Percentiles rank a stretch among this genome's conserved stretches.
These are phyloP conservation scores for Phaenicophaeus curvirostris DNA, from an alignment of 2,797 vertebrate species.

Conservation along the genomic window DNA sequence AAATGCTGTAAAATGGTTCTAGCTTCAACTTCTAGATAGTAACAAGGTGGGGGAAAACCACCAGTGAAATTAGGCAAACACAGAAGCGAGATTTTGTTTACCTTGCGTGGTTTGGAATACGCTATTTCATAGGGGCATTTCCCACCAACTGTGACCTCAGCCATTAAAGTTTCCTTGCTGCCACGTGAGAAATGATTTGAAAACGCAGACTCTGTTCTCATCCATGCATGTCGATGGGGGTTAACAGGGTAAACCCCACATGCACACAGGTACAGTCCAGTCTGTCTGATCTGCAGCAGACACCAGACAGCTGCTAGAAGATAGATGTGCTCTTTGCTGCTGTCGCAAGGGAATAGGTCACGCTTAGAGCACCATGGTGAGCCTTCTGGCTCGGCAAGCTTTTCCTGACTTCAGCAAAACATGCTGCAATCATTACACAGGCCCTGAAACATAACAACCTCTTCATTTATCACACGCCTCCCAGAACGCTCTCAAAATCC, in stretches of 20 bases:
- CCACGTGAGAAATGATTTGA: neutral
- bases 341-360: neutral
- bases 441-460: neutral
- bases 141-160: neutral
- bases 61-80: neutral
- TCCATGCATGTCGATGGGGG: accelerated
- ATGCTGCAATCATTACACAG: neutral
- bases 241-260: neutral
- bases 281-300: neutral
- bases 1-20: neutral
- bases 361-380: neutral
- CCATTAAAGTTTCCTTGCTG: neutral
- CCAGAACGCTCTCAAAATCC: neutral
- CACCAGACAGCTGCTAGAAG: neutral
- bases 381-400: neutral
- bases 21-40: neutral
- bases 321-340: neutral
- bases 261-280: neutral
- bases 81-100: neutral
- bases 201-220: neutral
- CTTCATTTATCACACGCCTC: neutral
- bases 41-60: neutral
- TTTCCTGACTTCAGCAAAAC: conserved; percentile 24
- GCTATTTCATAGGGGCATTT: neutral
- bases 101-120: neutral